Base-by-base conservation (phyloP, 2,113 vertebrate species). In the Arvicanthis niloticus region DNA sequence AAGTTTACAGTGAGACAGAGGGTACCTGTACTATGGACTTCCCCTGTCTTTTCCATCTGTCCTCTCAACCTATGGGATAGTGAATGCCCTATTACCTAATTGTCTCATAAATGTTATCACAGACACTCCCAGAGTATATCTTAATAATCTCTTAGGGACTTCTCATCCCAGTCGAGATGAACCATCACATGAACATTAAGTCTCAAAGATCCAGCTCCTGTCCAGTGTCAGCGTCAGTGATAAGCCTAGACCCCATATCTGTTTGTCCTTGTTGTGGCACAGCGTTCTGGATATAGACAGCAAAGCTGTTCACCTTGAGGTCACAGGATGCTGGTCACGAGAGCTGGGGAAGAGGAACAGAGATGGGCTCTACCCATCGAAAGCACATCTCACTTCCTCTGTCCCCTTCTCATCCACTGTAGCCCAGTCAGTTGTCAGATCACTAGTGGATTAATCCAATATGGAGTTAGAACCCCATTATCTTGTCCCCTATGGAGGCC, bases 141-240 rank as follows among this genome's bases (percentile, higher is more conserved):
- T 56, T 40, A 88, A 62, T 68, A 51, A n/a, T 87, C 45, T 87
- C 45, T 31, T 87, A n/a, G 45, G 65, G 17, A 37, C 8, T 56
- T 88, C 22, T 88, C 51, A 56, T n/a, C 17, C 86, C 48, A 24
- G 10, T 34, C 48, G 72, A 40, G 67, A 26, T 5, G 48, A 51
- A 29, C 37, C n/a, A 40, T 60, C 65, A 53, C 26, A 53, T 73
- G 31, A 62, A 93, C 65, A 70, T 16, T 0, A n/a, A 89, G 75
- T 34, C 67, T 68, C 34, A 11, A 24, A 48, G 40, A 40, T 22
- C 0, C 26, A 22, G 24, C 26, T 45, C 16, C 40, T 0, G 0
- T 58, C n/a, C 75, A 34, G 2, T 45, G 45, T 21, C 60, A 40
- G 80, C n/a, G 26, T 88, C 67, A 82, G 58, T 37, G 8, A 56